Percentiles rank a stretch among this genome's conserved stretches.
Evolutionary conservation across 1,140 invertebrate genomes (phyloP).

Genomic region (Mylabris phalerata): DNA sequence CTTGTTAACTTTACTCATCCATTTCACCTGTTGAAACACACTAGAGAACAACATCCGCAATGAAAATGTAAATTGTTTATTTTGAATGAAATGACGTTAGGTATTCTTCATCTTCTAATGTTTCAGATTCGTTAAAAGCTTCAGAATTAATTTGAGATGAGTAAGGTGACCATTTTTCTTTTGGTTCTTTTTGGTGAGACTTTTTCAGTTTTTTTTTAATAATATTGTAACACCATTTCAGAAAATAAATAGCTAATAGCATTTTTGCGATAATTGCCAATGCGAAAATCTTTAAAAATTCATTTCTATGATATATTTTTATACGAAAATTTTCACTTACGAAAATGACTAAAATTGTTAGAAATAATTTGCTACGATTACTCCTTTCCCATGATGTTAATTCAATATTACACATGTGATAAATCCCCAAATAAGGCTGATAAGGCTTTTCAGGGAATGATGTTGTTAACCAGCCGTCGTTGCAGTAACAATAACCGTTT

Average conservation of each 20-base stretch:
- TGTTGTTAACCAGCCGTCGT: constrained; percentile 32
- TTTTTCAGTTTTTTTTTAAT: background rate
- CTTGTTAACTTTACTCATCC: no score
- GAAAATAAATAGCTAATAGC: constrained; percentile 4
- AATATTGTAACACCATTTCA: constrained; percentile 10
- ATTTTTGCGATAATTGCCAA: constrained; percentile 4
- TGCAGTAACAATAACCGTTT: constrained; percentile 31
- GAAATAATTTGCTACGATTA: constrained; percentile 14
- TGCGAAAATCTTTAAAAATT: constrained; percentile 5
- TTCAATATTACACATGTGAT: constrained; percentile 38
- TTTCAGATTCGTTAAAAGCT: no score
- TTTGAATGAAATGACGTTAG: no score
- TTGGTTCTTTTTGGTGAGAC: no score
- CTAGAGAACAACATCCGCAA: no score
- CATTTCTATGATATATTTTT: background rate
- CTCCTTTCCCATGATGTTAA: constrained; percentile 23
- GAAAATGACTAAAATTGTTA: constrained; percentile 16
- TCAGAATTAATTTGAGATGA: no score
- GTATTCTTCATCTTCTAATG: no score
- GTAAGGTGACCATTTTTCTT: no score
- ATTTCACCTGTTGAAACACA: no score
- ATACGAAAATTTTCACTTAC: constrained; percentile 1
- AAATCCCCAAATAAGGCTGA: constrained; percentile 22
- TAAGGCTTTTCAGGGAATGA: constrained; percentile 18
- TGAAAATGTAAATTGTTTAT: no score